Evolutionary conservation across 2,113 vertebrate genomes (phyloP).

Genomic region (Hippoglossus stenolepis): DNA sequence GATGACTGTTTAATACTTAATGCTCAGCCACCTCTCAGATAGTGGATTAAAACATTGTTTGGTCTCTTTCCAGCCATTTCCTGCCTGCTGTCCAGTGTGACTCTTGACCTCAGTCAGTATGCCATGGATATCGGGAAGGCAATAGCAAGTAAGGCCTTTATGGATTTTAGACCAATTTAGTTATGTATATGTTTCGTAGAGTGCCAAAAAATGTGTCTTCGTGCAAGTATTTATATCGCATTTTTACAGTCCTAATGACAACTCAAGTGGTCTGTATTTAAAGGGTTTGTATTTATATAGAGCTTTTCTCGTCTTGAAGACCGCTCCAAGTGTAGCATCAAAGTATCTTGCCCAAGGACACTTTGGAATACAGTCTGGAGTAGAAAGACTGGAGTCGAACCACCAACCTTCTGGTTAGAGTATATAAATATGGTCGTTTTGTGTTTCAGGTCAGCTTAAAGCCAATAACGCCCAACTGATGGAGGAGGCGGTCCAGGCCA

Average conservation of each 20-base stretch:
- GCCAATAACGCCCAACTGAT: conserved; percentile 93
- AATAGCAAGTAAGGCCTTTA: conserved; percentile 86
- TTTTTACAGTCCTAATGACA: too few species aligned
- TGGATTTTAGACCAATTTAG: not conserved
- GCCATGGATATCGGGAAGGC: conserved; percentile 94
- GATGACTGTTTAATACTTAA: not conserved
- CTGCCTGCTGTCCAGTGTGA: conserved; percentile 89
- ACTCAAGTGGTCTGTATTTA: too few species aligned
- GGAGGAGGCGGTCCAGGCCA: conserved; percentile 91
- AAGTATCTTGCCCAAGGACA: too few species aligned
- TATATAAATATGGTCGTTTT: not conserved
- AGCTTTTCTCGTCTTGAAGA: too few species aligned
- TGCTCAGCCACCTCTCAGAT: not conserved
- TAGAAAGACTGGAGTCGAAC: not conserved
- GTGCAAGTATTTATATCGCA: not conserved
- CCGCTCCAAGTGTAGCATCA: not conserved
- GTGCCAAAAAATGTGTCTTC: not conserved
- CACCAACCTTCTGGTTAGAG: not conserved
- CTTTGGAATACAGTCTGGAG: not conserved
- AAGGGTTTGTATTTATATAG: too few species aligned
- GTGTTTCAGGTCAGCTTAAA: conserved; percentile 91
- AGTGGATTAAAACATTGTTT: not conserved
- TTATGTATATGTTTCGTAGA: not conserved
- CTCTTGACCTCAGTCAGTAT: conserved; percentile 97
- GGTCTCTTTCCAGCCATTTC: conserved; percentile 86